A percentile compares a stretch with the other conserved stretches of the same genome.
Evolutionary conservation across 92 coral and sea anemone genomes (phyloP).

Genomic region (Pocillopora meandrina): DNA sequence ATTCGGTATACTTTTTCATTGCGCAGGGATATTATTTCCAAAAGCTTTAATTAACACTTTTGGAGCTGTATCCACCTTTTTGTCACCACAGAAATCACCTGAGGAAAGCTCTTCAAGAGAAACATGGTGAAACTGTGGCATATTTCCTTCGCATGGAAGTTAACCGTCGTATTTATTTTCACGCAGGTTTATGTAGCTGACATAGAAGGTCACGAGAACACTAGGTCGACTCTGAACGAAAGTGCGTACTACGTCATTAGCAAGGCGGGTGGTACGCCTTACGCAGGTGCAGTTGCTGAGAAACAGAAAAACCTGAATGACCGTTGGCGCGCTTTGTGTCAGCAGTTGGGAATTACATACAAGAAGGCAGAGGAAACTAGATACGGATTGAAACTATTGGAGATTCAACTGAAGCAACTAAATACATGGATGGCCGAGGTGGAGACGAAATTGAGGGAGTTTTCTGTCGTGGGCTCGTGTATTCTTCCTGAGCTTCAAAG

Average conservation of each 20-base stretch:
- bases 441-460: slow-evolving; percentile 70
- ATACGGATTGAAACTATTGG: slow-evolving; percentile 86
- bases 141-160: too few species aligned
- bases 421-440: slow-evolving; percentile 94
- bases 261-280: slow-evolving; percentile 81
- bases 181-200: slow-evolving; percentile 90
- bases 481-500: slow-evolving; percentile 76
- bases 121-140: background rate
- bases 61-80: too few species aligned
- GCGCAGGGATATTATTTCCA: too few species aligned
- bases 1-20: too few species aligned
- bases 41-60: too few species aligned
- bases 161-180: background rate
- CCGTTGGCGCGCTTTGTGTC: slow-evolving; percentile 97
- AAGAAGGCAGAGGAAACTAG: slow-evolving; percentile 98
- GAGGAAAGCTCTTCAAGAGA: background rate
- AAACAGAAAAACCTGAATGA: slow-evolving; percentile 86
- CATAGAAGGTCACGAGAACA: slow-evolving; percentile 89
- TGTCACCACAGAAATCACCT: too few species aligned
- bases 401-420: slow-evolving; percentile 87
- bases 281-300: slow-evolving; percentile 80
- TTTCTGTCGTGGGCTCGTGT: slow-evolving; percentile 68
- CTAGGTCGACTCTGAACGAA: slow-evolving; percentile 88
- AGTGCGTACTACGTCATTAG: slow-evolving; percentile 86
- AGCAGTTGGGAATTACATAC: slow-evolving; percentile 96